Base-by-base conservation (phyloP, 2,797 vertebrate species). In the Sebastes aleutianus region DNA sequence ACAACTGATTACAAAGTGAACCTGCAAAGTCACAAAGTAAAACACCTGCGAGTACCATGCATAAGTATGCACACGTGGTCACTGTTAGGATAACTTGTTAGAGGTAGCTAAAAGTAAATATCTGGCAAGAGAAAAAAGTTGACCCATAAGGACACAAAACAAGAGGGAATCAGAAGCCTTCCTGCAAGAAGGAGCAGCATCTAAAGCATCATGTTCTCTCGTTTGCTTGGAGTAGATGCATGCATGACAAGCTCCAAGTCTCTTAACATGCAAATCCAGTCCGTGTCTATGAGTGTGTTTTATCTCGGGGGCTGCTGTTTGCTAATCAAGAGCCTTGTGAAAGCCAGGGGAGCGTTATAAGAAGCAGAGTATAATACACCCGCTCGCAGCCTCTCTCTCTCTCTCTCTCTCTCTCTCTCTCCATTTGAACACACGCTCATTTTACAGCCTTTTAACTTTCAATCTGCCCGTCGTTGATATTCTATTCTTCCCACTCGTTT, bases 361-460 rank as follows among this genome's bases (percentile, higher is more conserved):
- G 90, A 86, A 88, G 72, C 71, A 1, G 76, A 80, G 80, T 80
- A 90, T 89, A 91, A 93, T 85, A 82, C 83, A 32, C 76, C 59
- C 2, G 70, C 83, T 86, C 87, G 74, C 73, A 82, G 71, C 67
- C 70, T 58, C 68, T 56, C 57, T 31, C 70, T 58, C 69, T 69
- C 86, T 87, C 77, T 87, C 74, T 78, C 70, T 73, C 68, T 56
- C 57, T 31, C 70, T 58, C 69, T 69, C 86, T 86, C 79, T 87
- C 74, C 76, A 71, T 94, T 90, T 91, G 79, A 94, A 92, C 88
- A 92, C 85, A 84, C 74, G 70, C 90, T 94, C 89, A 92, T 94
- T 94, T 94, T 93, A 93, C 90, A 93, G 88, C 87, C 93, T 94
- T 95, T 95, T 92, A 95, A 94, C 92, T 95, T 94, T 91, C 91